Evolutionary conservation across 2,888 invertebrate genomes (phyloP).

Genomic region (Ariolimax columbianus): DNA sequence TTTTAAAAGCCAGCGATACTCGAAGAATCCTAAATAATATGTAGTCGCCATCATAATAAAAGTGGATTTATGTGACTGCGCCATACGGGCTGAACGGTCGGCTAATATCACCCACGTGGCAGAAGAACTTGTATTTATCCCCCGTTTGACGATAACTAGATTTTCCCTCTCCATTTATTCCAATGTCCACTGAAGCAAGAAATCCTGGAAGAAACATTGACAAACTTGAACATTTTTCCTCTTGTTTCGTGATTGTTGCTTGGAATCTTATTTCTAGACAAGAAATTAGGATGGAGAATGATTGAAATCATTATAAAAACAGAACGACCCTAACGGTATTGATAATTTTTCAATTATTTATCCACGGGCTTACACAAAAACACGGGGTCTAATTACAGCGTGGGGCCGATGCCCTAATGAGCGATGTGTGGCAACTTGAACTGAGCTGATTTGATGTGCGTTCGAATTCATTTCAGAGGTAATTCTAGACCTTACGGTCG

Average conservation of each 20-base stretch:
- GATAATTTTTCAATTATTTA: constrained; percentile 12
- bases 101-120: constrained; percentile 8
- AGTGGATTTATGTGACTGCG: not conserved
- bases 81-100: constrained; percentile 31
- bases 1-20: constrained; percentile 17
- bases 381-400: constrained; percentile 32
- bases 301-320: not conserved
- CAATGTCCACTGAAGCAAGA: constrained; percentile 8
- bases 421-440: constrained; percentile 22
- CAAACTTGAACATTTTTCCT: constrained; percentile 28
- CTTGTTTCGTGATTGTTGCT: constrained; percentile 26
- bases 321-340: not conserved
- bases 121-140: not conserved
- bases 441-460: constrained; percentile 27
- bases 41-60: constrained; percentile 2
- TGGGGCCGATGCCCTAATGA: constrained; percentile 13
- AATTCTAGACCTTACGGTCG: constrained; percentile 6
- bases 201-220: constrained; percentile 13
- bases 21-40: constrained; percentile 10
- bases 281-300: not conserved
- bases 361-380: constrained; percentile 13
- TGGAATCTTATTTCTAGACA: not conserved
- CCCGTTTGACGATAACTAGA: not conserved
- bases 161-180: constrained; percentile 12
- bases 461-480: constrained; percentile 12